These are phyloP conservation scores for Protosalanx chinensis DNA, from an alignment of 2,797 vertebrate genomes.

Conservation along the genomic window DNA sequence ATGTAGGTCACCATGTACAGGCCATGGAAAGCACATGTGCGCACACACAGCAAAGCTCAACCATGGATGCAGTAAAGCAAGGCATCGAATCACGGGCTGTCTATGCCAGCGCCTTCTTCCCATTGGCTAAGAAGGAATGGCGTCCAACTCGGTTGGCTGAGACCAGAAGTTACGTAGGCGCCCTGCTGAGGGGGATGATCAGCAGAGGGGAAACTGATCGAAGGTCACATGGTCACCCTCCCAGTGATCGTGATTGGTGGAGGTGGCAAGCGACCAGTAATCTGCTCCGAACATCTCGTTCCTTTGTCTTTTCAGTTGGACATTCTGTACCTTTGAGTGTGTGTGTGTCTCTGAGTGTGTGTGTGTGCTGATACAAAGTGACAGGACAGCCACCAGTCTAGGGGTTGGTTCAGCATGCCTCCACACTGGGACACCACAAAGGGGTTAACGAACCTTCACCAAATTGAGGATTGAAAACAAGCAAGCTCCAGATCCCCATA, in stretches of 20 bases:
- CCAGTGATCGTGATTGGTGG: background rate
- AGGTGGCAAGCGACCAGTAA: background rate
- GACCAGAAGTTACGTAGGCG: slow-evolving; percentile 15
- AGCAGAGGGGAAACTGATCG: background rate
- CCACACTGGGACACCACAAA: no score
- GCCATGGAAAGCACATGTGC: slow-evolving; percentile 1
- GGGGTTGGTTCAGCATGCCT: background rate
- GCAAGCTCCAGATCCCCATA: background rate
- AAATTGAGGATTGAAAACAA: background rate
- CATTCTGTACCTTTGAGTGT: background rate
- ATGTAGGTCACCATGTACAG: slow-evolving; percentile 50
- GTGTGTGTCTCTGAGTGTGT: slow-evolving; percentile 4
- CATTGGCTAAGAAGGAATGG: slow-evolving; percentile 41
- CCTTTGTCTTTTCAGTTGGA: background rate
- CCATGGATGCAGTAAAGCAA: slow-evolving; percentile 46
- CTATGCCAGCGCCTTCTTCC: slow-evolving; percentile 22
- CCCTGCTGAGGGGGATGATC: background rate
- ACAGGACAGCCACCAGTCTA: slow-evolving; percentile 21
- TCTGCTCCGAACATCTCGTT: background rate
- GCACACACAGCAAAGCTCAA: slow-evolving; percentile 20
- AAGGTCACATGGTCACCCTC: background rate
- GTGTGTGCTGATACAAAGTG: slow-evolving; percentile 38
- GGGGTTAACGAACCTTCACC: background rate
- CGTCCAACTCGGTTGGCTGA: slow-evolving; percentile 35
- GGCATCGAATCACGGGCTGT: slow-evolving; percentile 32